Evolutionary conservation across 2,888 invertebrate genomes (phyloP), one percentile per base, ranked within the genome.

Genomic region (Eupithecia vulgata): DNA sequence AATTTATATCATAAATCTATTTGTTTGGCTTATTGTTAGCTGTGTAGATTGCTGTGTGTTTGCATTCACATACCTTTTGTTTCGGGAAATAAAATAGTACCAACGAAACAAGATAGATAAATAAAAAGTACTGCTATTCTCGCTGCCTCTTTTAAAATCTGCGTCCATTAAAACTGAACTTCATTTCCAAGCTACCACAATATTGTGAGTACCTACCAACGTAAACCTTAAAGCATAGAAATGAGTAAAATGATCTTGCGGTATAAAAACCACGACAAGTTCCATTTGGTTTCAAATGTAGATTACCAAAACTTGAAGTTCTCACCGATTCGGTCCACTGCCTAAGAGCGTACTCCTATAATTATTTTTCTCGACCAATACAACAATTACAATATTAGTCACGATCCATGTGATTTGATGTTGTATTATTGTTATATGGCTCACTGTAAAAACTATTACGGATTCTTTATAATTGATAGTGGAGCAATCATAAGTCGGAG

Each of bases 351-450:
- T 61, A 71, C 71, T 86, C 84, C 87, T 87, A 89, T 92, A 91
- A 94, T 93, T 92, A 92, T 93, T 91, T 91, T 87, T 88, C 88
- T 90, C 87, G 88, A 90, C 91, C 92, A 92, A 93, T 93, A 93
- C 89, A 88, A 89, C 90, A 89, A 92, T 92, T 92, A 89, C 84
- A 85, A 81, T 84, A 92, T 94, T 93, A 91, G 93, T 89, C 88
- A 91, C 91, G 92, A 90, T 86, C 86, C 82, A 80, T 87, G 87
- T 85, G 83, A 85, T 85, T 89, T 83, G 84, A 85, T 85, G 83
- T 85, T 88, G 86, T 83, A 77, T 80, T 77, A 76, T 78, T 80
- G 74, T 79, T 80, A 84, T 84, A 88, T 86, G 87, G 85, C 79
- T 78, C 77, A 82, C 83, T 81, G 85, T 89, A 89, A 90, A 90